Conservation (phyloP, 2,888 invertebrate species). For the Acleris laterana region DNA sequence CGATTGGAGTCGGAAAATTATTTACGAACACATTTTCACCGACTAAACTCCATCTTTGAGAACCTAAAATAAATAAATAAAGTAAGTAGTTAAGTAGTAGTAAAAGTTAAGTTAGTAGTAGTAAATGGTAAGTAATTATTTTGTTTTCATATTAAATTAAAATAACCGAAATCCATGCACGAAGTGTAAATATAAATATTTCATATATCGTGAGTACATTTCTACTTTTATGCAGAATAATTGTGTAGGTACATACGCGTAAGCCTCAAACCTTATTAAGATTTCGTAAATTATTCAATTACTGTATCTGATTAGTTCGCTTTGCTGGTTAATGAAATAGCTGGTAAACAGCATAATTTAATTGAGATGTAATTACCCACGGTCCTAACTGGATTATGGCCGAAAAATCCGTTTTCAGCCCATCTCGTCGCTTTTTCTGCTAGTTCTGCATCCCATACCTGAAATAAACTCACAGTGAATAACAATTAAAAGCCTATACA, state of each 20-base stretch:
- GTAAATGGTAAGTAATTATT: too few species aligned
- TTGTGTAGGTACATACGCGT: too few species aligned
- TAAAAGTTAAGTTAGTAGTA: too few species aligned
- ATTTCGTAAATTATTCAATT: too few species aligned
- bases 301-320: not conserved
- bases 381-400: slow-evolving; percentile 47
- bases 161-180: too few species aligned
- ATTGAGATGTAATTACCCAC: slow-evolving; percentile 42
- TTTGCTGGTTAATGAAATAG: slow-evolving; percentile 1
- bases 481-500: too few species aligned
- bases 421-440: slow-evolving; percentile 49
- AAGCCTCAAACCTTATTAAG: too few species aligned
- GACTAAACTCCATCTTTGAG: slow-evolving; percentile 45
- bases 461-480: not conserved
- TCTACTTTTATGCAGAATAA: too few species aligned
- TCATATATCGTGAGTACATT: too few species aligned
- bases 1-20: slow-evolving; percentile 40
- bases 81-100: too few species aligned
- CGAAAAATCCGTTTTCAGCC: slow-evolving; percentile 47
- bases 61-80: too few species aligned
- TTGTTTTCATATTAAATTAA: not conserved
- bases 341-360: not conserved
- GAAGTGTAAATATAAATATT: too few species aligned
- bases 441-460: slow-evolving; percentile 52
- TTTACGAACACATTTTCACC: slow-evolving; percentile 48